Evolutionary conservation across 2,888 invertebrate genomes (phyloP), one percentile per base, ranked within the genome.

Genomic region (Hydrotaea diabolus): DNA sequence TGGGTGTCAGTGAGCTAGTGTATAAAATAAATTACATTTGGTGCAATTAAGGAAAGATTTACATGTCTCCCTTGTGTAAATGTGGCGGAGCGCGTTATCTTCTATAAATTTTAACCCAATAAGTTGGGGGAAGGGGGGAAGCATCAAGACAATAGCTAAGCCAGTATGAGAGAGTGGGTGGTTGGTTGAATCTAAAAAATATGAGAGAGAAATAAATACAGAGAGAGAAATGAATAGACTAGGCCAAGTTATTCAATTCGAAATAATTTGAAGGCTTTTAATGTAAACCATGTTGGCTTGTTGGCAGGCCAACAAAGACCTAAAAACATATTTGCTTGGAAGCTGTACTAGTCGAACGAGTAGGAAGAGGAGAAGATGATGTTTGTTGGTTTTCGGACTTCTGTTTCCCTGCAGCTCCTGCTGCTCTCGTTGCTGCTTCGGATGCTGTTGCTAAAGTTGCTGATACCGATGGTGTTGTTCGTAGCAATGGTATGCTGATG

Each of bases 11-110:
- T 53, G 19, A 8, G 39, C 53, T 17, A n/a, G 53, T 53, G 53
- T n/a, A 53, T 2, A 53, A n/a, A 53, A 53, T 53, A 53, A 53
- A 53, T 53, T 53, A 53, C 53, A 53, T 53, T 53, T n/a, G 19
- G 9, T 53, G 53, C 19, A 53, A 53, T 53, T 53, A 8, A 53
- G 53, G 53, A 53, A 53, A 53, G 19, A 53, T 53, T 53, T 53
- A n/a, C n/a, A 53, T 53, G 8, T 53, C 17, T 53, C 8, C 9
- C 8, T 39, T 39, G 39, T 36, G 36, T 36, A 36, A 36, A 36
- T 36, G 8, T 36, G 36, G 36, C 8, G 36, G 36, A 36, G 39
- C 1, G 39, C 1, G 39, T 39, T 8, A 3, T 39, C 8, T 3
- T 8, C 4, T 39, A 39, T 11, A 39, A 39, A 39, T 8, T n/a